phyloP scores from a whole-genome alignment of 2,888 invertebrate genomes.

The Limnephilus rhombicus region DNA sequence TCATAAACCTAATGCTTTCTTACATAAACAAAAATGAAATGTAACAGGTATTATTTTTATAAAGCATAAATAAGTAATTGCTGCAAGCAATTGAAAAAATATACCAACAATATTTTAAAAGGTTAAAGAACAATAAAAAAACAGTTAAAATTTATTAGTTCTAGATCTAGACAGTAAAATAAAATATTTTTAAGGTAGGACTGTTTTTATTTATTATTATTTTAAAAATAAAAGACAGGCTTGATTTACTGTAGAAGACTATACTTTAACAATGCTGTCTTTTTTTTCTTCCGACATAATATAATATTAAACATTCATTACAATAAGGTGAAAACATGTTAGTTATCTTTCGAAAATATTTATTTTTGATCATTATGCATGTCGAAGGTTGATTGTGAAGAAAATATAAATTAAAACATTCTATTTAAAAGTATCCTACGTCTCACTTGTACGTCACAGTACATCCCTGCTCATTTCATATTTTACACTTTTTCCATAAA shows the following conservation, averaged over 20 bases:
- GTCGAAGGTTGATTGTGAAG: not conserved
- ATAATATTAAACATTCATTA: conserved; percentile 43
- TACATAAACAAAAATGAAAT: not conserved
- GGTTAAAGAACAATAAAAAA: no score
- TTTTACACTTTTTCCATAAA: conserved; percentile 3
- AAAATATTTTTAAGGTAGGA: not conserved
- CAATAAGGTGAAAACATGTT: not conserved
- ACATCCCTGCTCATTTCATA: conserved; percentile 2
- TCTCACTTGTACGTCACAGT: conserved; percentile 8
- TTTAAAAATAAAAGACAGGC: not conserved
- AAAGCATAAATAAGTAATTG: not conserved
- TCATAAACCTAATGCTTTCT: not conserved
- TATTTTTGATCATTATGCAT: not conserved
- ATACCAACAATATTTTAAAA: no score
- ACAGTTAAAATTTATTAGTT: no score
- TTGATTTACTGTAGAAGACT: conserved; percentile 34
- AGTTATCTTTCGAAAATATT: conserved; percentile 9
- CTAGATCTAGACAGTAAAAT: not conserved
- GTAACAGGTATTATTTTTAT: not conserved
- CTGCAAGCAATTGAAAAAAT: no score
- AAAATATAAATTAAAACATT: not conserved
- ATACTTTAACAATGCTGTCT: conserved; percentile 26
- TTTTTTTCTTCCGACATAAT: conserved; percentile 15
- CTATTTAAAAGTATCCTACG: not conserved
- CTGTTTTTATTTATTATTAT: not conserved